Conservation (phyloP, 1,140 invertebrate species). For the Lasioglossum baleicum region DNA sequence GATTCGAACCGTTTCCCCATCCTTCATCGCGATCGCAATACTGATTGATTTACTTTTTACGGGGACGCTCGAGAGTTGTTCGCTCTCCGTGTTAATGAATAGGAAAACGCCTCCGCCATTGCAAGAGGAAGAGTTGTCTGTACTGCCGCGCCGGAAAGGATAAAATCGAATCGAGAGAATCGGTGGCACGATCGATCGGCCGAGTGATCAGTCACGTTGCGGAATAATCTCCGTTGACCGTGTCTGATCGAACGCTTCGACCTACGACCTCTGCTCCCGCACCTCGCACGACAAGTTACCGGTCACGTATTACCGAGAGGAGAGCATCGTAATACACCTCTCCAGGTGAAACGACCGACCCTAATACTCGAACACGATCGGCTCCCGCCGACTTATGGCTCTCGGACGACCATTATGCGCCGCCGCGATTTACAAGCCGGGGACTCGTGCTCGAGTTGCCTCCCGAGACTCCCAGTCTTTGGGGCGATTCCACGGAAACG, state of each 20-base stretch:
- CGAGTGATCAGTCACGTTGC: conserved; percentile 24
- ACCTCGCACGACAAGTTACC: conserved; percentile 26
- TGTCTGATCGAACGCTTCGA: background rate
- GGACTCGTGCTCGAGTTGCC: conserved; percentile 10
- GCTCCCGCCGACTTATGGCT: conserved; percentile 6
- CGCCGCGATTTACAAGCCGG: conserved; percentile 33
- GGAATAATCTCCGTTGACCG: conserved; percentile 6
- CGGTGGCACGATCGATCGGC: background rate
- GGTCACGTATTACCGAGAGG: conserved; percentile 17
- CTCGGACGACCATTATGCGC: conserved; percentile 20
- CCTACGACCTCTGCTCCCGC: conserved; percentile 13
- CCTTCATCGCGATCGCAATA: conserved; percentile 6
- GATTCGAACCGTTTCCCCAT: conserved; percentile 31
- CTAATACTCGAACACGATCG: conserved; percentile 32
- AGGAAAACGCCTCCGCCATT: background rate
- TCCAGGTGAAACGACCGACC: conserved; percentile 24
- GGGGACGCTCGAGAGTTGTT: background rate
- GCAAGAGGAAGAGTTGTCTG: too few relatives aligned
- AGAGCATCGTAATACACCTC: conserved; percentile 6
- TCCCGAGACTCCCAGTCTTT: conserved; percentile 17
- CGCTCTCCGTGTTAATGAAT: background rate
- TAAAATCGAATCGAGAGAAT: conserved; percentile 14
- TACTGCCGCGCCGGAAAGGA: background rate
- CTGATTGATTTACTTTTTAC: conserved; percentile 36
- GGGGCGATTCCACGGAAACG: conserved; percentile 21